A percentile compares a stretch with the other conserved stretches of the same genome.
phyloP scores from a whole-genome alignment of 2,797 vertebrate species.

The Phataginus tetradactyla region DNA sequence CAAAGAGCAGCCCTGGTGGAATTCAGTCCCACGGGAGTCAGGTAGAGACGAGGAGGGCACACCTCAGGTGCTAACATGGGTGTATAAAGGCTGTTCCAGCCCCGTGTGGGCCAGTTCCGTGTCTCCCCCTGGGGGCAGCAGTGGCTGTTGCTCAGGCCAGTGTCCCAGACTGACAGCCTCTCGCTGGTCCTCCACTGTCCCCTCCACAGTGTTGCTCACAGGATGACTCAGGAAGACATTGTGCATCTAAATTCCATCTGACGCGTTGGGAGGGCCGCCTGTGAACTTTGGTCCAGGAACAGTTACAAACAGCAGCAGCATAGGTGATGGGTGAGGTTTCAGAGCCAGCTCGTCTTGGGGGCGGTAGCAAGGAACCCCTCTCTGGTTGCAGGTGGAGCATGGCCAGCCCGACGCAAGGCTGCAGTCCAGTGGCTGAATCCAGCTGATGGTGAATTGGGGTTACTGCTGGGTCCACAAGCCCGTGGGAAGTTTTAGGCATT shows the following conservation, averaged over 20 bases:
- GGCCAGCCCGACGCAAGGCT: too few species aligned
- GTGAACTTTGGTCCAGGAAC: not conserved
- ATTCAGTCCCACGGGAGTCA: not conserved
- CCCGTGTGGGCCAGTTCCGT: fast-evolving
- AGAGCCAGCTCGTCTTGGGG: not conserved
- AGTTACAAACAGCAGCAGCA: not conserved
- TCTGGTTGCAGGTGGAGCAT: too few species aligned
- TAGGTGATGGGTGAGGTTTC: not conserved
- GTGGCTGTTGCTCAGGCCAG: not conserved
- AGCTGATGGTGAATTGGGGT: fast-evolving
- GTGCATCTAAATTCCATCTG: not conserved
- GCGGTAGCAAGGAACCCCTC: not conserved
- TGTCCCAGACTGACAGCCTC: not conserved
- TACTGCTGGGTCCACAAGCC: not conserved
- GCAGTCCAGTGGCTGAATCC: too few species aligned
- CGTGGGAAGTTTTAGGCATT: not conserved
- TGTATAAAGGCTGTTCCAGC: not conserved
- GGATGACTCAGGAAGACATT: not conserved
- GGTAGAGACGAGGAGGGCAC: too few species aligned
- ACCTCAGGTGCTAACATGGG: too few species aligned
- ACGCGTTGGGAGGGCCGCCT: not conserved
- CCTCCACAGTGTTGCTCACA: not conserved
- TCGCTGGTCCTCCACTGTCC: too few species aligned
- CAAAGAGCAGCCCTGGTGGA: not conserved
- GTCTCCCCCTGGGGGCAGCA: too few species aligned